Conservation (phyloP, 2,113 vertebrate species). For the Aix galericulata region DNA sequence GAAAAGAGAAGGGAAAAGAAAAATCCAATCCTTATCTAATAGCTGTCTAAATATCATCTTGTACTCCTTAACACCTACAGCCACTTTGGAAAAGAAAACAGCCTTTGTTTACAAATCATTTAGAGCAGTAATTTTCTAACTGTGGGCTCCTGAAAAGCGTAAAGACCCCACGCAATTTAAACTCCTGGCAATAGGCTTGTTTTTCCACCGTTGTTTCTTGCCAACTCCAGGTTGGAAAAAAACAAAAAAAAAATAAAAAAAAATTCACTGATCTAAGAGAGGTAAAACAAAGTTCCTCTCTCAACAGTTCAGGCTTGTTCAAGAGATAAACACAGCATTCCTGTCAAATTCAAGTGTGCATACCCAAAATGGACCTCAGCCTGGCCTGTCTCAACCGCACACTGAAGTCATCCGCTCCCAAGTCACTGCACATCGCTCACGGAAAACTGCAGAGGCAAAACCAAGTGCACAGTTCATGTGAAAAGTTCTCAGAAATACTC, state of each 20-base stretch:
- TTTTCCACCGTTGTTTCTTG: constrained; percentile 13
- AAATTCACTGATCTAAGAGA: not conserved
- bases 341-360: not conserved
- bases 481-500: not conserved
- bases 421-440: not conserved
- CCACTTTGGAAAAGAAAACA: not conserved
- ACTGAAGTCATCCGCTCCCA: not conserved
- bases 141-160: constrained; percentile 1
- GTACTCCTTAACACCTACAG: constrained; percentile 12
- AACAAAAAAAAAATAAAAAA: not conserved
- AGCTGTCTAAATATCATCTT: constrained; percentile 17
- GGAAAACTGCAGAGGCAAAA: not conserved
- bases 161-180: constrained; percentile 20
- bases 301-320: not conserved
- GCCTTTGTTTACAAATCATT: not conserved
- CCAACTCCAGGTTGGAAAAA: not conserved
- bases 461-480: not conserved
- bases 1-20: not conserved
- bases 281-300: not conserved
- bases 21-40: not conserved
- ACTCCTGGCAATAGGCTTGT: constrained; percentile 4
- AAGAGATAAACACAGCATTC: not conserved
- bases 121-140: constrained; percentile 9
- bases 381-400: not conserved
- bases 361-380: not conserved